Percentiles rank a stretch among this genome's conserved stretches.
phyloP scores from a whole-genome alignment of 2,797 vertebrate genomes.

The Muscicapa comitata region DNA sequence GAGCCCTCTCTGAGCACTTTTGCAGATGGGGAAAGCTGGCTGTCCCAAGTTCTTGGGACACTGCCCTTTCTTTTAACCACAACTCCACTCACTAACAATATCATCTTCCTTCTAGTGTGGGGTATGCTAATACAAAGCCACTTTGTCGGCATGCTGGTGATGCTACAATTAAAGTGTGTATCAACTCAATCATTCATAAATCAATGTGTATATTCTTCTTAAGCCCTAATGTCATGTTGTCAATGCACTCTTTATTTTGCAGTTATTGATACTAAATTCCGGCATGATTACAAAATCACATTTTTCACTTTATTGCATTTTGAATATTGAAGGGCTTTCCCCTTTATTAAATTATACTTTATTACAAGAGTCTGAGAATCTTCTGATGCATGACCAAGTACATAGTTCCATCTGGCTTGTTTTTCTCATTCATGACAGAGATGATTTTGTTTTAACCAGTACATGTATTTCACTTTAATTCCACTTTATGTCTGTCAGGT shows the following conservation, averaged over 20 bases:
- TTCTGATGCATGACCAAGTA: constrained; percentile 70
- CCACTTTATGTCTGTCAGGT: constrained; percentile 69
- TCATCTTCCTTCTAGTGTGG: neutral
- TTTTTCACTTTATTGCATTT: constrained; percentile 67
- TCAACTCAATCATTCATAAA: constrained; percentile 29
- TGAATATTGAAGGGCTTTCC: constrained; percentile 34
- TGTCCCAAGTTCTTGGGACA: neutral
- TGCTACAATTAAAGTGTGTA: constrained; percentile 13
- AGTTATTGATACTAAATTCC: constrained; percentile 70
- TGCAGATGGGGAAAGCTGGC: neutral
- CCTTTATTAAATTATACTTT: constrained; percentile 71
- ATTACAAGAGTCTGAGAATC: constrained; percentile 65
- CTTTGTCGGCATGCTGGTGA: constrained; percentile 39
- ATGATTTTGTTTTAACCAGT: constrained; percentile 69
- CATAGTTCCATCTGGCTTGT: constrained; percentile 68
- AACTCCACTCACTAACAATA: neutral
- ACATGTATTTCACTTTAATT: constrained; percentile 65
- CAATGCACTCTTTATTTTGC: constrained; percentile 45
- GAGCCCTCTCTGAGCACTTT: neutral
- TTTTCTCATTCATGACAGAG: constrained; percentile 67
- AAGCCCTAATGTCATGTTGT: constrained; percentile 36
- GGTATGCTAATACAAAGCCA: constrained; percentile 5
- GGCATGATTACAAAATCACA: constrained; percentile 58
- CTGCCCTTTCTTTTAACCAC: constrained; percentile 4
- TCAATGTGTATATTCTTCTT: constrained; percentile 30